Evolutionary conservation across 2,797 vertebrate species (phyloP).

Genomic region (Sebastes umbrosus): DNA sequence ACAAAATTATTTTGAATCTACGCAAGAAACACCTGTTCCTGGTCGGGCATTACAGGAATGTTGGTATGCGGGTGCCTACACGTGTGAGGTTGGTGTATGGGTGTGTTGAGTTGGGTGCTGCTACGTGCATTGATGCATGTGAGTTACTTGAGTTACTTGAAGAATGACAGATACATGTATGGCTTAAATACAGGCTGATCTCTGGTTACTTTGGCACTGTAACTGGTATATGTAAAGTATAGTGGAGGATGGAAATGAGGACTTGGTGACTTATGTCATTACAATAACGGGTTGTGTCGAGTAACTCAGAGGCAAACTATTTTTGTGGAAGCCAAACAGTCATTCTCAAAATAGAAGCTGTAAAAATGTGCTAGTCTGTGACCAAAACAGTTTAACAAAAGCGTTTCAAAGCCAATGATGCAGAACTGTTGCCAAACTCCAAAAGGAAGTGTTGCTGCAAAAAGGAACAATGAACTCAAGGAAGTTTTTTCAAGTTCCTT

Average conservation of each 20-base stretch:
- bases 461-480: background rate
- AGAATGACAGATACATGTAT: background rate
- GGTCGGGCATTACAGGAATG: constrained; percentile 44
- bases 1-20: constrained; percentile 61
- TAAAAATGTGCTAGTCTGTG: background rate
- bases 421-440: background rate
- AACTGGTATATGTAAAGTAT: constrained; percentile 12
- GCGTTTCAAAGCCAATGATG: background rate
- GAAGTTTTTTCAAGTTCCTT: background rate
- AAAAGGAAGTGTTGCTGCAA: background rate
- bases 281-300: background rate
- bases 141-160: background rate
- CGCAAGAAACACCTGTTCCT: constrained; percentile 57
- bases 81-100: background rate
- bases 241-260: background rate
- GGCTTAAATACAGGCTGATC: background rate
- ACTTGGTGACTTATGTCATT: background rate
- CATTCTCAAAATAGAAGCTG: background rate
- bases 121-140: background rate
- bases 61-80: background rate
- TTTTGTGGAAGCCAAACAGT: background rate
- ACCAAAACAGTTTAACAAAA: background rate
- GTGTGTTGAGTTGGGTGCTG: background rate
- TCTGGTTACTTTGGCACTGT: constrained; percentile 18
- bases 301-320: background rate